Base-by-base conservation (phyloP, 1,140 invertebrate genomes). In the Riptortus pedestris region DNA sequence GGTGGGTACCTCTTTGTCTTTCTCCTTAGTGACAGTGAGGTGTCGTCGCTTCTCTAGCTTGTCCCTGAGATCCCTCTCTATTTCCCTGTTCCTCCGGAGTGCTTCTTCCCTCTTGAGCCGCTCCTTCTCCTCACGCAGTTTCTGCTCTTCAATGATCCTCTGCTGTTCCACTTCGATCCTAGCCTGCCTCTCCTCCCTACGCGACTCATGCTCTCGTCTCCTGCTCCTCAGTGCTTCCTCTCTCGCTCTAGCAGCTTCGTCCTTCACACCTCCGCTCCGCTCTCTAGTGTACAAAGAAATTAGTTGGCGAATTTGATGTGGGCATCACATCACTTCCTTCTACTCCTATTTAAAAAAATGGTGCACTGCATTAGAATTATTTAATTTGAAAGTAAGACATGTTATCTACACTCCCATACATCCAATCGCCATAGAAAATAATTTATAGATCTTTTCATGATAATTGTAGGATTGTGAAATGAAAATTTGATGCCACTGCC, bases 181-280 rank as follows among this genome's bases (percentile, higher is more conserved):
- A 24, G 52, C 33, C 14, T 55, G 22, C 11, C 45, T 43, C 12
- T 64, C 63, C 22, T 67, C 51, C 52, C 60, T 20, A 4, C 61
- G n/a, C 26, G 45, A 27, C 14, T 58, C 48, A 33, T 43, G 52
- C n/a, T n/a, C n/a, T n/a, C n/a, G n/a, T 12, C 65, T 29, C n/a
- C 52, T 38, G 52, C 65, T 65, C 31, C 68, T 68, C 45, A 38
- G 18, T 18, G 38, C 58, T 52, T 63, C 66, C 71, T 16, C 75
- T 75, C 71, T 78, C 62, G 75, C 79, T 64, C 72, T 74, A 71
- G 76, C 79, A 70, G 72, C 74, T 72, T 51, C 45, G 12, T 67
- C 66, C 33, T 62, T 67, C 9, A 38, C 20, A n/a, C 14, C 20
- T 11, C 14, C 47, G 18, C 20, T 51, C 14, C 20, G 14, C 18